phyloP scores from a whole-genome alignment of 2,113 vertebrate genomes.

The Solea senegalensis region DNA sequence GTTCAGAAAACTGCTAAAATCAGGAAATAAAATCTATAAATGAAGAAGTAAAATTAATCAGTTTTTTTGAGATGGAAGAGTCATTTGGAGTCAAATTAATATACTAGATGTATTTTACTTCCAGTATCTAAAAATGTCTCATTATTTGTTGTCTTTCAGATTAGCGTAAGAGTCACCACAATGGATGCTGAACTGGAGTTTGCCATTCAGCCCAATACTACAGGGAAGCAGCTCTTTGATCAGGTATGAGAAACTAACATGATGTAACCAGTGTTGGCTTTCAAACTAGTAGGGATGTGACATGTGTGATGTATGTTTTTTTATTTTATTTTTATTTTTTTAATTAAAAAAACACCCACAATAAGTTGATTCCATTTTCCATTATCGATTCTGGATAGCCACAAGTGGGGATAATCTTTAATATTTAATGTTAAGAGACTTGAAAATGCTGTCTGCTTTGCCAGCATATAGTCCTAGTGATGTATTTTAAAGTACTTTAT shows the following conservation, averaged over 20 bases:
- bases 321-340: no score
- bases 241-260: slow-evolving; percentile 81
- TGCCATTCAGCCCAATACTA: slow-evolving; percentile 98
- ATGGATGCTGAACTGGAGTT: slow-evolving; percentile 99
- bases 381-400: no score
- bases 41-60: neutral
- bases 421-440: no score
- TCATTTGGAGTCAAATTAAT: neutral
- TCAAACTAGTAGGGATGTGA: neutral
- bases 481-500: no score
- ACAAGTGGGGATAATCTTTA: no score
- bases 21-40: neutral
- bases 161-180: slow-evolving; percentile 96
- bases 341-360: no score
- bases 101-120: neutral
- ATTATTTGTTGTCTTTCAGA: slow-evolving; percentile 76
- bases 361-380: no score
- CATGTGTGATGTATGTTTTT: no score
- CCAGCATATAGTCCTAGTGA: no score
- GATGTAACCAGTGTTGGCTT: neutral
- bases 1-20: neutral
- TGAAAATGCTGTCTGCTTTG: no score
- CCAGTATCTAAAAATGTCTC: neutral
- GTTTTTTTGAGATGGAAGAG: neutral
- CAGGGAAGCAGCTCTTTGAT: slow-evolving; percentile 97